Evolutionary conservation across 2,888 invertebrate genomes (phyloP).

Genomic region (Siphlonurus alternatus): DNA sequence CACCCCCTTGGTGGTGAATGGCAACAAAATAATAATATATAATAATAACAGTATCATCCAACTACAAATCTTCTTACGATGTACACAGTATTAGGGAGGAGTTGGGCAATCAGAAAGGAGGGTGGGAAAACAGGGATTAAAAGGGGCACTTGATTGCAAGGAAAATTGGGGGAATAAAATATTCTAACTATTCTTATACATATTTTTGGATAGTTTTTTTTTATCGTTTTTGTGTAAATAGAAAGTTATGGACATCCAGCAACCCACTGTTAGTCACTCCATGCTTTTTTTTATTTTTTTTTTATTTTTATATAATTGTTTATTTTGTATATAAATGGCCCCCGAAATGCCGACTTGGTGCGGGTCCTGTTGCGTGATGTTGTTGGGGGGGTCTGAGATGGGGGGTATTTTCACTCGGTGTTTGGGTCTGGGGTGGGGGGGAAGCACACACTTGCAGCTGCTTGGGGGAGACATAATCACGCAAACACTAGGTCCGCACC

Average conservation of each 20-base stretch:
- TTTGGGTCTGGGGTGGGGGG: neutral
- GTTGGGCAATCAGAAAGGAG: neutral
- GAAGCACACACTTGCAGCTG: neutral
- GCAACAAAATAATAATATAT: neutral
- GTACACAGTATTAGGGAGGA: neutral
- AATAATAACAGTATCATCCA: neutral
- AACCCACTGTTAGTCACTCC: neutral
- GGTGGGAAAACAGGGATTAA: neutral
- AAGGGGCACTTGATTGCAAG: neutral
- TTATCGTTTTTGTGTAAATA: slow-evolving; percentile 1
- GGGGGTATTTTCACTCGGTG: neutral
- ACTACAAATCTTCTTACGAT: neutral
- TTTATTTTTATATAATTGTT: no score
- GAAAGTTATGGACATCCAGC: slow-evolving; percentile 1
- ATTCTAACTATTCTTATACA: neutral
- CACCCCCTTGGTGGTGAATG: neutral
- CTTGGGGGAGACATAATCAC: no score
- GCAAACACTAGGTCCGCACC: neutral
- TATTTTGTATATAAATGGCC: neutral
- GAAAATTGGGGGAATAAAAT: neutral
- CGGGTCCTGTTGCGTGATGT: neutral
- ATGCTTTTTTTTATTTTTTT: neutral
- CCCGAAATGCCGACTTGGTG: neutral
- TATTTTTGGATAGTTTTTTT: neutral
- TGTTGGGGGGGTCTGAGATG: neutral